Evolutionary conservation across 1,140 invertebrate species (phyloP), one percentile per base, ranked within the genome.

Genomic region (Hyles vespertilio): DNA sequence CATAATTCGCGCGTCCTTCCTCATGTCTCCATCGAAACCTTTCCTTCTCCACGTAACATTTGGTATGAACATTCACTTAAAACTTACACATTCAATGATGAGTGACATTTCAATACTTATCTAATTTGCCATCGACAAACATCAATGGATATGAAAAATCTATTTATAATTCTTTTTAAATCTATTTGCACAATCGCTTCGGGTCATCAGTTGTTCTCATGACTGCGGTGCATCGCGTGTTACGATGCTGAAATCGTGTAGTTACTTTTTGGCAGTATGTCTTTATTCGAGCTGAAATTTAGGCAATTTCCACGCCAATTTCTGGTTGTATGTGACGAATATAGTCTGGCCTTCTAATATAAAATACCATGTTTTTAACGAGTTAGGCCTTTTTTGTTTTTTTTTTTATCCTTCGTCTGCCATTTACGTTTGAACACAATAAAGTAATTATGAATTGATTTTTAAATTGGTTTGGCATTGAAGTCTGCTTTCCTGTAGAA

Each of bases 91-190:
- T 8, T 2, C 36, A 48, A 36, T 53, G 51, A 32, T 32, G 10
- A 54, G 40, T 12, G 40, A 11, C 49, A 32, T 44, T 22, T 55
- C 47, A 47, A 33, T 49, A 45, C 47, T n/a, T 34, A 51, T 51
- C 50, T 51, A 51, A 51, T 51, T 33, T 51, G 5, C 50, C 9
- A 51, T 51, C 32, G 50, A 51, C 9, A 51, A 51, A 5, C 50
- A 57, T 51, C 58, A 59, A 54, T 51, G 45, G 45, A 43, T 44
- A 10, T 22, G 12, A 22, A n/a, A 44, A 51, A 60, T 60, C 58
- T 34, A 60, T 55, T 44, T 9, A 12, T 40, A 45, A 61, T 61
- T 50, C 50, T 48, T 48, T 49, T 62, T 49, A 63, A 59, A 54
- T 58, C 51, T 44, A 49, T 50, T 33, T 22, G 12, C 32, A n/a